Evolutionary conservation across 2,113 vertebrate genomes (phyloP).

Genomic region (Pyrgilauda ruficollis): DNA sequence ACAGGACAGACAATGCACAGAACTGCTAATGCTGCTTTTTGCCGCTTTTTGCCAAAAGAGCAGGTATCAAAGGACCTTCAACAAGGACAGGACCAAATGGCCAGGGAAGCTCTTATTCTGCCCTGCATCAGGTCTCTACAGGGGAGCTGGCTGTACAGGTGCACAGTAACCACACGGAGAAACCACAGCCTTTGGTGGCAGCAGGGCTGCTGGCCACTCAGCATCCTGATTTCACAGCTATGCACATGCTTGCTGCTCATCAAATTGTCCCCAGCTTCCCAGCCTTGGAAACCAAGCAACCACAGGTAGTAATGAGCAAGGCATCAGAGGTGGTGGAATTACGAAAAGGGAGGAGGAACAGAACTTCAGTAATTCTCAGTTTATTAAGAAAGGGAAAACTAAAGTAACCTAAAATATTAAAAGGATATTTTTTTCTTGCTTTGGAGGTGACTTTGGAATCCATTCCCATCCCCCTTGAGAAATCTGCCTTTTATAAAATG

Average conservation of each 20-base stretch:
- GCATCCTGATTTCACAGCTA: not conserved
- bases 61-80: not conserved
- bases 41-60: not conserved
- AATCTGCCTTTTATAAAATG: not conserved
- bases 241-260: not conserved
- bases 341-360: not conserved
- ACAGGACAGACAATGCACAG: not conserved
- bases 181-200: not conserved
- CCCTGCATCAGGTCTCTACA: accelerated
- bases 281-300: not conserved
- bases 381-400: not conserved
- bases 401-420: not conserved
- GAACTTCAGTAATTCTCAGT: not conserved
- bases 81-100: not conserved
- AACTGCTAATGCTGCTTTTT: not conserved
- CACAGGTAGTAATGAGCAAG: not conserved
- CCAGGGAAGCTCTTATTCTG: not conserved
- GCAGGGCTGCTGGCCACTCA: not conserved
- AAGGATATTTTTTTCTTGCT: not conserved
- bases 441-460: not conserved
- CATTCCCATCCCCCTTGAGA: not conserved
- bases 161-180: accelerated
- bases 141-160: not conserved
- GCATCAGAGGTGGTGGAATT: not conserved
- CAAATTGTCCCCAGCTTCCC: not conserved